A percentile compares a stretch with the other conserved stretches of the same genome.
phyloP scores from a whole-genome alignment of 2,797 vertebrate species.

The Enteromius afrohamiltoni region DNA sequence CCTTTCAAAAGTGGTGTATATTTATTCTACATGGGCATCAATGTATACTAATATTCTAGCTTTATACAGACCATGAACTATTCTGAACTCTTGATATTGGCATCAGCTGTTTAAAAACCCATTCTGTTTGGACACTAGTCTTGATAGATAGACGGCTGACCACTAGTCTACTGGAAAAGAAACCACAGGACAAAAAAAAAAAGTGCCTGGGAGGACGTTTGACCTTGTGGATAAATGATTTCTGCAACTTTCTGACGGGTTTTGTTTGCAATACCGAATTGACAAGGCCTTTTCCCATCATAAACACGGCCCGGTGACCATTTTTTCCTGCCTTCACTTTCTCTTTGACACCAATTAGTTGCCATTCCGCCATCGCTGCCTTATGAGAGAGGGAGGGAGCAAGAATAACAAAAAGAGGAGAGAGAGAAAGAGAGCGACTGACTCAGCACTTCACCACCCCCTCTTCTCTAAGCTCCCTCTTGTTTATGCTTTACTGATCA shows the following conservation, averaged over 20 bases:
- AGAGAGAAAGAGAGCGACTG: constrained; percentile 69
- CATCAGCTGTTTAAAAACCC: background rate
- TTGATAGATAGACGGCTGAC: background rate
- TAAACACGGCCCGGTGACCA: background rate
- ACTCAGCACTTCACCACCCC: constrained; percentile 82
- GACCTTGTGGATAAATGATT: constrained; percentile 7
- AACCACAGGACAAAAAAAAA: background rate
- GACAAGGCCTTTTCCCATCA: constrained; percentile 18
- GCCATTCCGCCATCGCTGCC: constrained; percentile 51
- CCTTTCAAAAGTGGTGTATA: background rate
- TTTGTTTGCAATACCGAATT: background rate
- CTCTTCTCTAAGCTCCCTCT: constrained; percentile 87
- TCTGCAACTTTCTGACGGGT: background rate
- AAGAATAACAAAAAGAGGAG: constrained; percentile 58
- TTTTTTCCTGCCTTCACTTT: constrained; percentile 16
- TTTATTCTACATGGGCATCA: background rate
- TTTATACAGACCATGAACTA: background rate
- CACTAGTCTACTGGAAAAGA: constrained; percentile 20
- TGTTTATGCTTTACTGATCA: constrained; percentile 94
- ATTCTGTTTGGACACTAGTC: background rate
- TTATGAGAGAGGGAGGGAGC: constrained; percentile 60
- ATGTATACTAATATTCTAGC: background rate
- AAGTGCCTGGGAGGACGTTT: background rate
- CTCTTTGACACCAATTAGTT: constrained; percentile 37
- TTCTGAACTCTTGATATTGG: background rate